These are phyloP conservation scores for Osmoderma eremita DNA, from an alignment of 2,888 invertebrate species.

Conservation along the genomic window DNA sequence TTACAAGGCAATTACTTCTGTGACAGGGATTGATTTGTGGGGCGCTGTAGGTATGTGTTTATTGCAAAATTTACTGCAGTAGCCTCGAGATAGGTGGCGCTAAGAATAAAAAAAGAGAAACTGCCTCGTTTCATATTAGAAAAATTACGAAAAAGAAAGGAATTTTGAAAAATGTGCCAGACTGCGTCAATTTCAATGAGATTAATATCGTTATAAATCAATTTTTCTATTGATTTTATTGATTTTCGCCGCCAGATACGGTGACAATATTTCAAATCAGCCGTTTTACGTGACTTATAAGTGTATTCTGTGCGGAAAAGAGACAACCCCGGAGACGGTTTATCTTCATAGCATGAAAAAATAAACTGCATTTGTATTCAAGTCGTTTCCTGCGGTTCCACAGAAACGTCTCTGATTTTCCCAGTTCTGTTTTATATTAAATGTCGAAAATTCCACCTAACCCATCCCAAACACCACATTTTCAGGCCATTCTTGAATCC, in stretches of 20 bases:
- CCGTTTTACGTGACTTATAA: constrained; percentile 24
- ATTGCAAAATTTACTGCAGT: constrained; percentile 36
- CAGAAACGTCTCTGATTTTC: constrained; percentile 6
- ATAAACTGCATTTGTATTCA: constrained; percentile 8
- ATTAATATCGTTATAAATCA: constrained; percentile 36
- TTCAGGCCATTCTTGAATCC: neutral
- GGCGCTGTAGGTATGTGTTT: constrained; percentile 27
- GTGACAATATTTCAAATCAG: constrained; percentile 30
- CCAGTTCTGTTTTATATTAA: constrained; percentile 1
- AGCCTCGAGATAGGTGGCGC: constrained; percentile 4
- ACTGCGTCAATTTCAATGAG: constrained; percentile 30
- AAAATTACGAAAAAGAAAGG: constrained; percentile 30
- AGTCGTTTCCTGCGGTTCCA: neutral
- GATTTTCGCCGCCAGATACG: constrained; percentile 28
- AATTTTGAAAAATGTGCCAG: constrained; percentile 33
- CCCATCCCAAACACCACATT: neutral
- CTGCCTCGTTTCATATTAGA: constrained; percentile 24
- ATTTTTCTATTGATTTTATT: constrained; percentile 36
- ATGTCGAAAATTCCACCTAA: constrained; percentile 2
- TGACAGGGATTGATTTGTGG: constrained; percentile 34
- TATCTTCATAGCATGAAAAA: constrained; percentile 9
- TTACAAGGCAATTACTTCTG: constrained; percentile 25
- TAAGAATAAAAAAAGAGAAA: constrained; percentile 14
- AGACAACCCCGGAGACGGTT: constrained; percentile 1
- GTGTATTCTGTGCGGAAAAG: constrained; percentile 16